Evolutionary conservation across 2,113 vertebrate genomes (phyloP).

Genomic region (Nyctibius bracteatus): DNA sequence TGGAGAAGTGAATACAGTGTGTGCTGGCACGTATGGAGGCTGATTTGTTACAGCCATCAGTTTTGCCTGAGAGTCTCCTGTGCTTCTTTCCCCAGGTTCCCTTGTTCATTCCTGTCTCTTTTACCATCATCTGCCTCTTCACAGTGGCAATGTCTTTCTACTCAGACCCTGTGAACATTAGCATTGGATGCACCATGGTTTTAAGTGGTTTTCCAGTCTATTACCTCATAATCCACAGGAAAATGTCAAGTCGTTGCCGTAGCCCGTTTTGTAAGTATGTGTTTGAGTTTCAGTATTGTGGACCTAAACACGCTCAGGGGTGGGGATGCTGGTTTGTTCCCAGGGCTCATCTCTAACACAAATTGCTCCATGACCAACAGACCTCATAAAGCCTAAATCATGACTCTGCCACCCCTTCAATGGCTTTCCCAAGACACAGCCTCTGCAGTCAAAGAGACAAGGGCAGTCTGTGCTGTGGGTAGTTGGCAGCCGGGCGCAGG

Average conservation of each 20-base stretch:
- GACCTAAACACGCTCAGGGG: fast-evolving
- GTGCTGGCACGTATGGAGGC: fast-evolving
- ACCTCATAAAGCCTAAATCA: background rate
- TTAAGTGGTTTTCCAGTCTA: constrained; percentile 75
- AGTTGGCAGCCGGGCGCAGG: background rate
- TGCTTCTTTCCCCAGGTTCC: constrained; percentile 58
- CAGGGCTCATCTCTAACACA: background rate
- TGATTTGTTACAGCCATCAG: background rate
- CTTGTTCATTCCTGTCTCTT: constrained; percentile 64
- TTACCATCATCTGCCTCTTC: constrained; percentile 69
- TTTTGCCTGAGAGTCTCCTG: background rate
- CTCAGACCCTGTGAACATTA: constrained; percentile 70
- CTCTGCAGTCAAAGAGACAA: fast-evolving
- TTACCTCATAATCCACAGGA: constrained; percentile 44
- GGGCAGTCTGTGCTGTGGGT: background rate
- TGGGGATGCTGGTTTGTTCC: background rate
- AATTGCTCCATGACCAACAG: background rate
- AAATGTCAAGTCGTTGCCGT: constrained; percentile 34
- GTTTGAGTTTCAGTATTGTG: background rate
- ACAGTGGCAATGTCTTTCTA: constrained; percentile 73
- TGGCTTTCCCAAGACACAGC: background rate
- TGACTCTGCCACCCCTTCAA: background rate
- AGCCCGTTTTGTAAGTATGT: constrained; percentile 47
- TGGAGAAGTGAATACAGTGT: background rate
- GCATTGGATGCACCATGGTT: constrained; percentile 64